A percentile compares a stretch with the other conserved stretches of the same genome.
Evolutionary conservation across 2,888 invertebrate species (phyloP).

Genomic region (Tetanocera ferruginea): DNA sequence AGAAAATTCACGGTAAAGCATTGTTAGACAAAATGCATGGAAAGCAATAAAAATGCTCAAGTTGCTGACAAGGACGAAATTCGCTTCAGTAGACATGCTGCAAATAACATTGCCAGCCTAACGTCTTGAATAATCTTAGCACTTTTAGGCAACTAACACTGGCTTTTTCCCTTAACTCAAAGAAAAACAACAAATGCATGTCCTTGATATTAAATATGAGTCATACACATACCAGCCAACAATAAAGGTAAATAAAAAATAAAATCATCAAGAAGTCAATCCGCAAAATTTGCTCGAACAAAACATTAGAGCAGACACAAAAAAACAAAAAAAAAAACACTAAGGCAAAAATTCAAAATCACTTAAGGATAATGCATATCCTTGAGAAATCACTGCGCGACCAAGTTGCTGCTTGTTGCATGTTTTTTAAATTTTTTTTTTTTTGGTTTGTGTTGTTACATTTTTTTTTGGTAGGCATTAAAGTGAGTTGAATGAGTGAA

Average conservation of each 20-base stretch:
- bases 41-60: neutral
- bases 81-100: neutral
- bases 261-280: constrained; percentile 64
- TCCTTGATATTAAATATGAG: constrained; percentile 1
- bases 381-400: neutral
- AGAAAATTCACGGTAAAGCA: constrained; percentile 28
- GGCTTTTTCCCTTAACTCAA: neutral
- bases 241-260: constrained; percentile 31
- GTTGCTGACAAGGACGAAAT: neutral
- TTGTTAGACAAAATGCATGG: neutral
- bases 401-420: neutral
- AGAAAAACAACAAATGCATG: neutral
- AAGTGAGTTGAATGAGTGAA: constrained; percentile 31
- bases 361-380: neutral
- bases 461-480: neutral
- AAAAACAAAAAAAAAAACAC: neutral
- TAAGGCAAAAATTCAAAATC: neutral
- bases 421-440: neutral
- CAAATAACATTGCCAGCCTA: neutral
- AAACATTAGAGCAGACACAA: constrained; percentile 46
- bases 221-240: neutral
- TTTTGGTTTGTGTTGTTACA: neutral
- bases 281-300: constrained; percentile 52
- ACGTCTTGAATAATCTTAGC: neutral
- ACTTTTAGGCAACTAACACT: neutral